Conservation (phyloP, 2,797 vertebrate species). For the Thripadectes ignobilis region DNA sequence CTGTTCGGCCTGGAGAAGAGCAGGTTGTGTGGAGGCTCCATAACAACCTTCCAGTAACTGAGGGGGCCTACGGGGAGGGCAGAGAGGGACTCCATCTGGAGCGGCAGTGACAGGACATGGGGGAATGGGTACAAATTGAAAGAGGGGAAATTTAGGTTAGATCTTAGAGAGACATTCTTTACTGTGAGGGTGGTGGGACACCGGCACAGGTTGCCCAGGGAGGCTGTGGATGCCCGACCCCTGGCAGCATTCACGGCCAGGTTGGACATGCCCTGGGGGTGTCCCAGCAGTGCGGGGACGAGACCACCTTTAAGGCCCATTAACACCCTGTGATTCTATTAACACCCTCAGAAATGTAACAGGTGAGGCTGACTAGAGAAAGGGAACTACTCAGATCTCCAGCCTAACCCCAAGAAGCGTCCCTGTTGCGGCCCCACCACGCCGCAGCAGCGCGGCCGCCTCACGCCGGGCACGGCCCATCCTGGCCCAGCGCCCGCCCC, state of each 20-base stretch:
- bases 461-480: no score
- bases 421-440: rapidly evolving
- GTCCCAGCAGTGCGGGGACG: no score
- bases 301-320: neutral
- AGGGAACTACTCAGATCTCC: neutral
- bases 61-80: neutral
- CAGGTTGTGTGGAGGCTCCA: neutral
- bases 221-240: neutral
- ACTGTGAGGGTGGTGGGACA: no score
- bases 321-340: neutral
- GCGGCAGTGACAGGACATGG: rapidly evolving
- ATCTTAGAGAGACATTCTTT: neutral
- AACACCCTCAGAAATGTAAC: neutral
- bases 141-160: neutral
- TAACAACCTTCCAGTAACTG: neutral
- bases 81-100: rapidly evolving
- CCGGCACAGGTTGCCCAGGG: neutral
- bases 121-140: neutral
- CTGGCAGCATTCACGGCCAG: no score
- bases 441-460: no score
- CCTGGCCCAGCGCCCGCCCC: no score
- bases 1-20: neutral
- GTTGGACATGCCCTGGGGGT: rapidly evolving
- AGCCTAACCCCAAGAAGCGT: rapidly evolving
- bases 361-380: neutral